phyloP scores from a whole-genome alignment of 2,113 vertebrate genomes.

The Drymodes brunneopygia region DNA sequence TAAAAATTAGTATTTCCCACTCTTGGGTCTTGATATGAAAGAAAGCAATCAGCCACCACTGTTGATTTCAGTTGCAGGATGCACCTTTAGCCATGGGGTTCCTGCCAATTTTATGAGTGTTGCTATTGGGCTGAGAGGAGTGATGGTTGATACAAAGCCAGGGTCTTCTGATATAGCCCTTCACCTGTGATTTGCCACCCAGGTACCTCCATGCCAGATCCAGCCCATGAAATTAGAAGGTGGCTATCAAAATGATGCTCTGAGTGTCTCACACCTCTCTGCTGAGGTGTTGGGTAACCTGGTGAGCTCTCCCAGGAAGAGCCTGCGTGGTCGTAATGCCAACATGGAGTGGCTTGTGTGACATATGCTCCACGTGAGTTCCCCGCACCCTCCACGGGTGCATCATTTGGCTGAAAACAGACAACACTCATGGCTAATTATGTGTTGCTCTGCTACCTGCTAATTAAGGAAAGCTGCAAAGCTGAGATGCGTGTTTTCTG shows the following conservation, averaged over 20 bases:
- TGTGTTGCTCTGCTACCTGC: neutral
- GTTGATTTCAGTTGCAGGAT: neutral
- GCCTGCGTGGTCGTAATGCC: fast-evolving
- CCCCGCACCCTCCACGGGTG: neutral
- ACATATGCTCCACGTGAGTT: neutral
- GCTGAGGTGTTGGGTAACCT: neutral
- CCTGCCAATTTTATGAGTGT: neutral
- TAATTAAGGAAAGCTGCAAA: neutral
- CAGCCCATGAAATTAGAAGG: neutral
- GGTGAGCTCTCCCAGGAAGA: neutral
- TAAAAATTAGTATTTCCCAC: neutral
- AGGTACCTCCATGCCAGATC: neutral
- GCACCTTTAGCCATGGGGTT: neutral
- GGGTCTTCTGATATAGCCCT: neutral
- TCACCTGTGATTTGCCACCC: neutral
- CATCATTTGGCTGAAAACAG: neutral
- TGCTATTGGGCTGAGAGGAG: neutral
- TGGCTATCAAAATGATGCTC: neutral
- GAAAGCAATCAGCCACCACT: neutral
- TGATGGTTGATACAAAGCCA: neutral
- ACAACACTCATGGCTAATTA: neutral
- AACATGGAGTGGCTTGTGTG: neutral
- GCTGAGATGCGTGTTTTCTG: neutral
- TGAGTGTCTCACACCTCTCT: neutral
- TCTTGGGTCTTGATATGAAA: neutral